A percentile compares a stretch with the other conserved stretches of the same genome.
These are phyloP conservation scores for Oeneis ivallda DNA, from an alignment of 2,888 invertebrate species.

Conservation along the genomic window DNA sequence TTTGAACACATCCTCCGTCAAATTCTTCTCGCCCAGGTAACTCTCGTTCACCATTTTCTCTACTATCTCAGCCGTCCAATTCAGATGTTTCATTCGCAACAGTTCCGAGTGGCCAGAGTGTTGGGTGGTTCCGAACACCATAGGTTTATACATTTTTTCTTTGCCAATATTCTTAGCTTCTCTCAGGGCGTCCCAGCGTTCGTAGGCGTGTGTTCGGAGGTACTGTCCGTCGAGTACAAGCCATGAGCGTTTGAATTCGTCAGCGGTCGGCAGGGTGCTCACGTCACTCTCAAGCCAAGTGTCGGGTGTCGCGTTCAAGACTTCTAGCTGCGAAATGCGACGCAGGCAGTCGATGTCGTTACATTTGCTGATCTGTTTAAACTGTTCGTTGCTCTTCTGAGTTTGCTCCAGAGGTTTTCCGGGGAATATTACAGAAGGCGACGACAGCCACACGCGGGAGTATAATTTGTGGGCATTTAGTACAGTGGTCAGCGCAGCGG, in stretches of 20 bases:
- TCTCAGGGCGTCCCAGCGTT: constrained; percentile 81
- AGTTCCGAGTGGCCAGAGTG: constrained; percentile 86
- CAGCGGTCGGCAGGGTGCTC: constrained; percentile 84
- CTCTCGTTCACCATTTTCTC: constrained; percentile 84
- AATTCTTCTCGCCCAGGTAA: constrained; percentile 83
- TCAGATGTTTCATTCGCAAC: constrained; percentile 81
- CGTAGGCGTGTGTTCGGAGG: constrained; percentile 84
- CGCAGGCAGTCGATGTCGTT: constrained; percentile 82
- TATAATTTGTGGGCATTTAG: constrained; percentile 84
- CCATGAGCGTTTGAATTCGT: constrained; percentile 87
- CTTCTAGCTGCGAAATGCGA: constrained; percentile 73
- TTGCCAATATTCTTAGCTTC: constrained; percentile 66
- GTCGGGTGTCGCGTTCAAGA: constrained; percentile 87
- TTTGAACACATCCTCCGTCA: constrained; percentile 83
- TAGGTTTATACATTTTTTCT: constrained; percentile 70
- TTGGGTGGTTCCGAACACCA: constrained; percentile 88
- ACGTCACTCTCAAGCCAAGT: constrained; percentile 84
- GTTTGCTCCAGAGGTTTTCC: constrained; percentile 83
- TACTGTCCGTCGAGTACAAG: constrained; percentile 87
- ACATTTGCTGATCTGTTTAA: constrained; percentile 82
- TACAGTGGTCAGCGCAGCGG: constrained; percentile 87
- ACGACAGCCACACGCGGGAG: constrained; percentile 89
- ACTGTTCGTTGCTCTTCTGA: constrained; percentile 83
- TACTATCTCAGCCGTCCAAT: constrained; percentile 86
- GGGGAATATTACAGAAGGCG: constrained; percentile 88